Conservation (phyloP, 2,888 invertebrate genomes). For the Emmelina monodactyla region DNA sequence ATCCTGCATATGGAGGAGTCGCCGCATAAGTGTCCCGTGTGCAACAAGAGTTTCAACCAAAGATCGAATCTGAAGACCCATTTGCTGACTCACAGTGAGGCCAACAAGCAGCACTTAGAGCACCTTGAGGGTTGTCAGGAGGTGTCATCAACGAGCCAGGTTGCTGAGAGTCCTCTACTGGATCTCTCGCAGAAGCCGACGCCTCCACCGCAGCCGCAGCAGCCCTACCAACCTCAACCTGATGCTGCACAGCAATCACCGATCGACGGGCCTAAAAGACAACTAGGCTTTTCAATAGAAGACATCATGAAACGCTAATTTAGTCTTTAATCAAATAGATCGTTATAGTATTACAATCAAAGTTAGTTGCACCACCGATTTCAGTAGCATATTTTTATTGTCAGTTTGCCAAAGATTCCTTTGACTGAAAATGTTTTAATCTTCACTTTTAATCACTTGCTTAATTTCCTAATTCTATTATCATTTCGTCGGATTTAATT, state of each 20-base stretch:
- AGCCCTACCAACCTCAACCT: conserved; percentile 27
- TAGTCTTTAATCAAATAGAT: conserved; percentile 18
- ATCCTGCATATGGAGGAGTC: conserved; percentile 94
- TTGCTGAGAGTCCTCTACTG: conserved; percentile 48
- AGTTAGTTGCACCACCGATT: not conserved
- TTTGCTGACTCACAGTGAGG: conserved; percentile 85
- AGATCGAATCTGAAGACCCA: conserved; percentile 92
- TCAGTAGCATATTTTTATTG: not conserved
- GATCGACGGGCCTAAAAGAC: conserved; percentile 44
- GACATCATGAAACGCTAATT: conserved; percentile 86
- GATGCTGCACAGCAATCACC: conserved; percentile 35
- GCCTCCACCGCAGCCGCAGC: conserved; percentile 28
- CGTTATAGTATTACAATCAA: conserved; percentile 15
- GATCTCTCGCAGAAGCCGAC: conserved; percentile 67
- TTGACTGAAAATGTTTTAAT: no score
- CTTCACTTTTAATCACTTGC: no score
- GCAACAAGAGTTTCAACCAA: conserved; percentile 90
- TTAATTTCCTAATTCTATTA: not conserved
- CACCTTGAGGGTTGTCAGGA: conserved; percentile 61
- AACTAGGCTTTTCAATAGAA: conserved; percentile 84
- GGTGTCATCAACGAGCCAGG: conserved; percentile 59
- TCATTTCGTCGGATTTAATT: not conserved
- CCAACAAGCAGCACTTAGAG: conserved; percentile 54
- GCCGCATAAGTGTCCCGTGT: conserved; percentile 91
- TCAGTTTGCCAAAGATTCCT: conserved; percentile 6